These are phyloP conservation scores for Battus philenor DNA, from an alignment of 1,140 invertebrate genomes.

Conservation along the genomic window DNA sequence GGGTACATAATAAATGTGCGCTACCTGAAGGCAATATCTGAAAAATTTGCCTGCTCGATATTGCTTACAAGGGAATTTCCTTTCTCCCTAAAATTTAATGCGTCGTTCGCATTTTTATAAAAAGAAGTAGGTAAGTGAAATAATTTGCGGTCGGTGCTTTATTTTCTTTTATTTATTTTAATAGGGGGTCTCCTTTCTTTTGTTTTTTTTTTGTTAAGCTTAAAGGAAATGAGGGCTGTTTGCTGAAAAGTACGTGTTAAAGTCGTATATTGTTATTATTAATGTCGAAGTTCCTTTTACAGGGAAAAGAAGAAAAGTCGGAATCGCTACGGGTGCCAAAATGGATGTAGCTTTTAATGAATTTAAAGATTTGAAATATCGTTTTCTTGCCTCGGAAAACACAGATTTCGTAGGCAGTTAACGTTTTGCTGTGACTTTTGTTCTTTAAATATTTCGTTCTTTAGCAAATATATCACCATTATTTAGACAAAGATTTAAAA, in stretches of 20 bases:
- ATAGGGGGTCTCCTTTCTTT: constrained; percentile 64
- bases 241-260: constrained; percentile 50
- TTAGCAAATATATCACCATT: too few species aligned
- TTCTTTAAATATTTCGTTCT: too few species aligned
- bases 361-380: constrained; percentile 33
- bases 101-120: constrained; percentile 74
- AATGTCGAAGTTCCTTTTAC: constrained; percentile 43
- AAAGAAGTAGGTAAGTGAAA: constrained; percentile 74
- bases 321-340: constrained; percentile 44
- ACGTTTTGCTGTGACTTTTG: too few species aligned
- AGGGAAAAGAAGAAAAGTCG: constrained; percentile 43
- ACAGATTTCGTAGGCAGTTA: constrained; percentile 43
- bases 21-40: constrained; percentile 76
- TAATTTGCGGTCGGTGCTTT: constrained; percentile 71
- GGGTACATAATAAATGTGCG: constrained; percentile 76
- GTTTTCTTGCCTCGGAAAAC: constrained; percentile 31
- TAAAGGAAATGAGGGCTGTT: constrained; percentile 46
- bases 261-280: constrained; percentile 53
- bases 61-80: constrained; percentile 75
- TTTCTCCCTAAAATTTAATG: constrained; percentile 75
- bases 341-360: constrained; percentile 45
- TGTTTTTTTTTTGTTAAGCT: constrained; percentile 49
- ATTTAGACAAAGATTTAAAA: too few species aligned
- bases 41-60: constrained; percentile 76
- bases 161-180: constrained; percentile 75